These are phyloP conservation scores for Stenodera caucasica DNA, from an alignment of 2,888 invertebrate species.

Conservation along the genomic window DNA sequence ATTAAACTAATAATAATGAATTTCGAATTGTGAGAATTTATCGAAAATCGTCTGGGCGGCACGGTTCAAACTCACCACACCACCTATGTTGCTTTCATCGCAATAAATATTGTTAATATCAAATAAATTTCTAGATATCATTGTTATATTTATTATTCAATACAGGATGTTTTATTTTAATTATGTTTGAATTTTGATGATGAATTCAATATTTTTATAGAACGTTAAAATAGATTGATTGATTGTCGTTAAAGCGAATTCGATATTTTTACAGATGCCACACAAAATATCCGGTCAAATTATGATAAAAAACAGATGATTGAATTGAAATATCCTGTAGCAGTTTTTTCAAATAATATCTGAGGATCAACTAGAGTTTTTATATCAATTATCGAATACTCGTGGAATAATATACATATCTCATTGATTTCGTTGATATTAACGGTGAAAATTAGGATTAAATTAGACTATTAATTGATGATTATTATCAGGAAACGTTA, in stretches of 20 bases:
- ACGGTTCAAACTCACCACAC: neutral
- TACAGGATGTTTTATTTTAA: slow-evolving; percentile 6
- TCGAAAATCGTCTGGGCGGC: neutral
- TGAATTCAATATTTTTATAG: too few relatives aligned
- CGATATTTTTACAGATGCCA: neutral
- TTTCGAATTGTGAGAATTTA: too few relatives aligned
- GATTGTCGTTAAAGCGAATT: too few relatives aligned
- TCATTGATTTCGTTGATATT: too few relatives aligned
- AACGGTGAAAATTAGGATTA: too few relatives aligned
- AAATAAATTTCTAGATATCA: neutral
- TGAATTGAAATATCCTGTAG: slow-evolving; percentile 3
- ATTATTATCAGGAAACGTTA: slow-evolving; percentile 16
- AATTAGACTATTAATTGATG: too few relatives aligned
- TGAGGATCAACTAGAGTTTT: neutral
- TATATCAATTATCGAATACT: neutral
- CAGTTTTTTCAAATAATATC: neutral
- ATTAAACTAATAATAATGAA: too few relatives aligned
- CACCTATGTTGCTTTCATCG: neutral
- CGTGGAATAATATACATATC: neutral
- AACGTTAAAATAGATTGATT: too few relatives aligned
- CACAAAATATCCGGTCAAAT: neutral
- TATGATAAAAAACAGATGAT: neutral
- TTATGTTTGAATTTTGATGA: neutral
- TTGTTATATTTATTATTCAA: neutral
- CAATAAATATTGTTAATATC: neutral